phyloP scores from a whole-genome alignment of 2,113 vertebrate genomes.

The Myrmophylax atrothorax region DNA sequence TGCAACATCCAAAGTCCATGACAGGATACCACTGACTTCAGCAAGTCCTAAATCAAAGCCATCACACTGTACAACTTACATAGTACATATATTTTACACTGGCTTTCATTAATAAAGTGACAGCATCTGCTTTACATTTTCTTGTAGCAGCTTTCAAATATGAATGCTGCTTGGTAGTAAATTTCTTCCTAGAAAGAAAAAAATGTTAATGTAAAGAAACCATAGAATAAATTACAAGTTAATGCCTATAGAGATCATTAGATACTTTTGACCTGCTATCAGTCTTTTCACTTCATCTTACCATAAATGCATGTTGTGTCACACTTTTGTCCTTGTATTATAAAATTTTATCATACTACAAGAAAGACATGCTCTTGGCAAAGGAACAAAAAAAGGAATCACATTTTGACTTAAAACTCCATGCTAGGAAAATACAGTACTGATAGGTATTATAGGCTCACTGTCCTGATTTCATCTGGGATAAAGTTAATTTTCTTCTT shows the following conservation, averaged over 20 bases:
- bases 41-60: neutral
- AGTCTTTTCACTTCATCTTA: neutral
- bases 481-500: neutral
- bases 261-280: neutral
- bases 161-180: neutral
- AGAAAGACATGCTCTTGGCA: neutral
- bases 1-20: neutral
- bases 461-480: neutral
- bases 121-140: constrained; percentile 22
- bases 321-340: neutral
- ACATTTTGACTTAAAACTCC: neutral
- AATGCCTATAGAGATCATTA: neutral
- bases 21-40: neutral
- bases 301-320: neutral
- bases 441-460: neutral
- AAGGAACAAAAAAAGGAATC: neutral
- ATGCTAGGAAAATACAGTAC: neutral
- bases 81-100: neutral
- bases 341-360: neutral
- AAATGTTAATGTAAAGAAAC: neutral
- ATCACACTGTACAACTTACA: neutral
- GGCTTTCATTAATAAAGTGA: neutral
- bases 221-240: neutral
- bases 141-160: neutral
- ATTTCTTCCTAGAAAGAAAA: neutral